Evolutionary conservation across 2,888 invertebrate genomes (phyloP), one percentile per base, ranked within the genome.

Genomic region (Lepidocyrtinus sp.): DNA sequence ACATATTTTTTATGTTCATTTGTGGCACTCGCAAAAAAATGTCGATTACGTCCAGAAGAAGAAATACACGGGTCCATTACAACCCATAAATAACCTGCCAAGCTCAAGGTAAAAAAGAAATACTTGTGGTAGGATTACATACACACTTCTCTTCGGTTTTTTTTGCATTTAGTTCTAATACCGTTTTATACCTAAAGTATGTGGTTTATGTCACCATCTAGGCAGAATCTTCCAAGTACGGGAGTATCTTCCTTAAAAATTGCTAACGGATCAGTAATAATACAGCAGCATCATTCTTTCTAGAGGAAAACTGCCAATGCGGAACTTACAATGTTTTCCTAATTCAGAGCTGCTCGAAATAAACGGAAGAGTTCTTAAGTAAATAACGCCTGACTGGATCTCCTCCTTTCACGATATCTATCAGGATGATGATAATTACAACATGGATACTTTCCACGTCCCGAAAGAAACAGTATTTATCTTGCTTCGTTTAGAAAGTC

Each of bases 41-140:
- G 59, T 21, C 59, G 21, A 59, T 19, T 21, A 12, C 36, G 36
- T 36, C 36, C 12, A 36, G 61, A 27, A 17, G 19, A 22, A 62
- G 27, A 61, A n/a, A n/a, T n/a, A n/a, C n/a, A n/a, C n/a, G 50
- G 70, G 69, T 70, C 69, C 63, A 59, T 59, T 59, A 64, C 50
- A 36, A 46, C 27, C 69, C 75, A 75, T 75, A 75, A 75, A 75
- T 75, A 75, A 75, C 69, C 69, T 70, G 69, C 69, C 75, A 69
- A 50, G 69, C 75, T 75, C 75, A 75, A 75, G 75, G 75, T 69
- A 70, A 75, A n/a, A n/a, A 63, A 69, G 61, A 70, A 75, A 69
- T 50, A 63, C 69, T 69, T 75, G 70, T 15, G 63, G 50, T 50
- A 62, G 69, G 63, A 75, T 68, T 75, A 69, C 50, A 63, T 55